Evolutionary conservation across 2,113 vertebrate genomes (phyloP).

Genomic region (Ellobius talpinus): DNA sequence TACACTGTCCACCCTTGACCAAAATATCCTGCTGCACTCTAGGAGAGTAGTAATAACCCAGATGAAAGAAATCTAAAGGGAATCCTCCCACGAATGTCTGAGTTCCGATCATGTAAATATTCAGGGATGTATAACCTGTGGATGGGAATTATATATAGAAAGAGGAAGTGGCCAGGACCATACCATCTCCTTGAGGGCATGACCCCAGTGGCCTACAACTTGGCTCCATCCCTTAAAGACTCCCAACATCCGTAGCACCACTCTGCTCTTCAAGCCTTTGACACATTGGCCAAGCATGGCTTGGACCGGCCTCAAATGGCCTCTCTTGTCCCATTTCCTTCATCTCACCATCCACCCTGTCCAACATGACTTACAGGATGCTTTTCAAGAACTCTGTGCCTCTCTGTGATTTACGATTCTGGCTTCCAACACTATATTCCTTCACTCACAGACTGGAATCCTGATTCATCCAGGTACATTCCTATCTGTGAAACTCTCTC

Average conservation of each 20-base stretch:
- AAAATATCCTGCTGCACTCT: neutral
- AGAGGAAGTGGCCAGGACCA: neutral
- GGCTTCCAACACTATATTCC: neutral
- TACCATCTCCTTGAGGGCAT: neutral
- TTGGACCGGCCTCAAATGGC: neutral
- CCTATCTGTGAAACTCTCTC: neutral
- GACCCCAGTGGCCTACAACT: no score
- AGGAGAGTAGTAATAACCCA: neutral
- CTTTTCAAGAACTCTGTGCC: neutral
- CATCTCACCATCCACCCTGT: neutral
- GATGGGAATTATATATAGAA: neutral
- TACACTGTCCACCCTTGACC: neutral
- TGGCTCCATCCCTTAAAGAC: neutral
- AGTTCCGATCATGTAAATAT: neutral
- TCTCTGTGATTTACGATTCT: rapidly evolving
- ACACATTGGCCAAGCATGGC: no score
- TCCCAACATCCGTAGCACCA: neutral
- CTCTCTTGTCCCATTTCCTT: neutral
- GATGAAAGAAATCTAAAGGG: neutral
- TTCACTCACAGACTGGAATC: neutral
- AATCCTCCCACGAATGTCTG: neutral
- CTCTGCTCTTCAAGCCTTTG: neutral
- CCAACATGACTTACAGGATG: rapidly evolving
- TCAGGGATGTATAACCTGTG: neutral
- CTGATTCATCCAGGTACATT: neutral